phyloP scores from a whole-genome alignment of 2,888 invertebrate genomes.

The Megamerina dolium region DNA sequence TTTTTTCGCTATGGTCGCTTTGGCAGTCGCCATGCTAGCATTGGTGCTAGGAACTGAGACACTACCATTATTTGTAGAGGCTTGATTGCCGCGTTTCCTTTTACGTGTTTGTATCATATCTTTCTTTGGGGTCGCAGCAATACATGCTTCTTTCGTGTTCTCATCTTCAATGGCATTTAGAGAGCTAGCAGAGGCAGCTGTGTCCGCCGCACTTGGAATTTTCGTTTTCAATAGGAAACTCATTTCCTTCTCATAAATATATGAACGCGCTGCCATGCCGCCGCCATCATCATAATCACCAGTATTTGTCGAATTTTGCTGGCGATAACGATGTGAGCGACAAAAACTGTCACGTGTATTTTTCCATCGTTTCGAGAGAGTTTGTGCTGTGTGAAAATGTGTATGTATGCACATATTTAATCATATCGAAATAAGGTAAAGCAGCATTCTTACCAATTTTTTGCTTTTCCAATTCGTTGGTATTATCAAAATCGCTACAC shows the following conservation, averaged over 20 bases:
- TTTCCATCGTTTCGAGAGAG: conserved; percentile 32
- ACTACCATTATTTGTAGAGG: too few species aligned
- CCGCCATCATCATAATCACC: conserved; percentile 24
- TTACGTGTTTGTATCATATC: too few species aligned
- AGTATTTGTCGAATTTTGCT: conserved; percentile 11
- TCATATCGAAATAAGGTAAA: too few species aligned
- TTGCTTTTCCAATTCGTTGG: conserved; percentile 23
- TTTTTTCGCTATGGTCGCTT: too few species aligned
- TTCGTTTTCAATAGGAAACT: conserved; percentile 22
- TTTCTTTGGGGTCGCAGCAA: too few species aligned
- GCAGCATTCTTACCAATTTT: conserved; percentile 30
- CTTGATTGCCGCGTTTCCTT: too few species aligned
- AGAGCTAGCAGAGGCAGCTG: too few species aligned
- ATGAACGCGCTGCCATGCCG: conserved; percentile 15
- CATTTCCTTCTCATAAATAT: conserved; percentile 33
- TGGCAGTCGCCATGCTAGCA: too few species aligned
- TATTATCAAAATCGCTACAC: conserved; percentile 21
- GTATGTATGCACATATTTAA: background rate
- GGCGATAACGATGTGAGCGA: conserved; percentile 24
- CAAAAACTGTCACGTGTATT: conserved; percentile 34
- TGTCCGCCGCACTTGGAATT: too few species aligned
- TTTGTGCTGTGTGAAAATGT: conserved; percentile 21
- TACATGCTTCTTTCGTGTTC: too few species aligned
- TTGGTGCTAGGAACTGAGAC: too few species aligned
- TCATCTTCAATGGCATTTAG: too few species aligned